Evolutionary conservation across 2,113 vertebrate species (phyloP).

Genomic region (Peromyscus maniculatus): DNA sequence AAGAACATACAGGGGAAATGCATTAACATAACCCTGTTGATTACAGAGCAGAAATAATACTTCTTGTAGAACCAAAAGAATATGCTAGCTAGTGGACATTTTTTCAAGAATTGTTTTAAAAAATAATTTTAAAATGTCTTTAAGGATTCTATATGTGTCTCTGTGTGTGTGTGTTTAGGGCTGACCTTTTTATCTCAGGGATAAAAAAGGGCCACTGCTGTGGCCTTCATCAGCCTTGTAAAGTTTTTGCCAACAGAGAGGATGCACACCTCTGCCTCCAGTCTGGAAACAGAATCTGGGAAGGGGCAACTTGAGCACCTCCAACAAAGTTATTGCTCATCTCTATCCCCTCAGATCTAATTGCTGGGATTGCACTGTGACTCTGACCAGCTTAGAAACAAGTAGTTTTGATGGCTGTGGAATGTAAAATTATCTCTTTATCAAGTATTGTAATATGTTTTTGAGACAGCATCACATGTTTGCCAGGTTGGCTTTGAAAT

Average conservation of each 20-base stretch:
- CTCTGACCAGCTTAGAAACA: not conserved
- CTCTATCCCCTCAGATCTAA: not conserved
- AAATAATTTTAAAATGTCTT: not conserved
- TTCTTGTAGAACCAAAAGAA: not conserved
- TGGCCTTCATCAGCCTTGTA: not conserved
- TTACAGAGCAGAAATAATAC: not conserved
- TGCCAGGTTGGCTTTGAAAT: not conserved
- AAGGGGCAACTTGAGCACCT: not conserved
- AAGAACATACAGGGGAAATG: not conserved
- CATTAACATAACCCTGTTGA: not conserved
- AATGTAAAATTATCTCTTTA: not conserved
- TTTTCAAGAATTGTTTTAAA: not conserved
- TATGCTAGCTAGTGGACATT: not conserved
- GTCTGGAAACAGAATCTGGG: not conserved
- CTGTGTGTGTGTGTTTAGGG: not conserved
- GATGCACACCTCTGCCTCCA: not conserved
- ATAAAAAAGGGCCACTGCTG: fast-evolving
- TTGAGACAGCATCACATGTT: not conserved
- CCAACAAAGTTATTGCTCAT: not conserved
- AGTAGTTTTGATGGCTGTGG: not conserved
- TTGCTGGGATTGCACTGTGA: not conserved
- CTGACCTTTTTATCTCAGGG: not conserved
- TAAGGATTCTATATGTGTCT: not conserved
- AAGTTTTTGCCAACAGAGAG: fast-evolving
- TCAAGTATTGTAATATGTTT: not conserved